These are phyloP conservation scores for Ceraclea dissimilis DNA, from an alignment of 2,888 invertebrate genomes.

Conservation along the genomic window DNA sequence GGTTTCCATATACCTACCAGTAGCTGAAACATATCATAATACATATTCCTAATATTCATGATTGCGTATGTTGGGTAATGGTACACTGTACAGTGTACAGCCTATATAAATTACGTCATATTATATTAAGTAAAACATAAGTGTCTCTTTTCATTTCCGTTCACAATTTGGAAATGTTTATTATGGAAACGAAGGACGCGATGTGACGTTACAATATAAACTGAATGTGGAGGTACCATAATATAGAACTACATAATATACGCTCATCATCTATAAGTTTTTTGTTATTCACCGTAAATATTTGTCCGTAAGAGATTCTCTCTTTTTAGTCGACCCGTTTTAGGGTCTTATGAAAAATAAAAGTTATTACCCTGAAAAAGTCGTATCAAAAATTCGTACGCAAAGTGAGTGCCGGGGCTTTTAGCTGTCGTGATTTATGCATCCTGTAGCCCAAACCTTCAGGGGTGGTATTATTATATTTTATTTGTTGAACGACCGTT, in stretches of 20 bases:
- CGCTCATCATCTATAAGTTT: neutral
- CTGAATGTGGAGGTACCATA: no score
- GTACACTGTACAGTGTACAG: no score
- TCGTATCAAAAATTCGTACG: constrained; percentile 21
- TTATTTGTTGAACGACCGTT: neutral
- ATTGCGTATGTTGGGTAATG: no score
- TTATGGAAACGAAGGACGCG: neutral
- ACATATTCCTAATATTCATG: no score
- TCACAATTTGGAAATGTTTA: neutral
- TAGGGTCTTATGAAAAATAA: constrained; percentile 17
- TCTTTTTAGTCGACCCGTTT: constrained; percentile 8
- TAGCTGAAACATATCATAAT: no score
- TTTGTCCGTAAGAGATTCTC: neutral
- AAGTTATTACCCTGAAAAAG: constrained; percentile 21
- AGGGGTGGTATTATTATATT: neutral
- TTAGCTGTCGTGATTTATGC: constrained; percentile 22
- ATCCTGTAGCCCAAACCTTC: constrained; percentile 4
- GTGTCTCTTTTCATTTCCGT: neutral
- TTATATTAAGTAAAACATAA: no score
- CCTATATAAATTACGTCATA: no score
- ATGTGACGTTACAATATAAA: no score
- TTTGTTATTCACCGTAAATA: neutral
- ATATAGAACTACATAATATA: neutral
- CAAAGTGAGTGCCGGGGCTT: constrained; percentile 18
- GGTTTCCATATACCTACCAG: no score